Conservation (phyloP, 2,888 invertebrate species). For the Sarcophaga subvicina region DNA sequence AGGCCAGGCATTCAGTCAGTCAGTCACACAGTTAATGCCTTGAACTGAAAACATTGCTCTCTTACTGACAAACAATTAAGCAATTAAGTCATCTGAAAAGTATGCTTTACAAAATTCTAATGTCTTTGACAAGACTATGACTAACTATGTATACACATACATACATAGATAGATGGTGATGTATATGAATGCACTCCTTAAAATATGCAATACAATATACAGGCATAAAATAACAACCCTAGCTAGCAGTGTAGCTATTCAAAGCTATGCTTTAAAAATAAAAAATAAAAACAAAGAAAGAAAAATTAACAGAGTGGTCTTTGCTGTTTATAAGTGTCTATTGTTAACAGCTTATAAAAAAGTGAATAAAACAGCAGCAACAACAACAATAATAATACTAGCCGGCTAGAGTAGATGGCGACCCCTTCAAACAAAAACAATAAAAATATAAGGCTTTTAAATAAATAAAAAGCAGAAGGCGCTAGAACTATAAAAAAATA, state of each 20-base stretch:
- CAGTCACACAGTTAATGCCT: slow-evolving; percentile 51
- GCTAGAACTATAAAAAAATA: slow-evolving; percentile 47
- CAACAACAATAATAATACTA: slow-evolving; percentile 22
- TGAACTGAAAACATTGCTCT: slow-evolving; percentile 68
- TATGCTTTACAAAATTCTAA: slow-evolving; percentile 48
- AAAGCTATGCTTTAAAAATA: not conserved
- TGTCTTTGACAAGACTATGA: slow-evolving; percentile 25
- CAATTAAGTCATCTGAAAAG: slow-evolving; percentile 64
- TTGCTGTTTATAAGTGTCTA: slow-evolving; percentile 61
- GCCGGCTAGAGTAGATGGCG: not conserved
- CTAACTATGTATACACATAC: slow-evolving; percentile 30
- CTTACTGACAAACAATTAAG: slow-evolving; percentile 67
- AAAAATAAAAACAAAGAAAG: not conserved
- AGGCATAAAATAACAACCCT: not conserved
- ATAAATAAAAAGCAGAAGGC: slow-evolving; percentile 26
- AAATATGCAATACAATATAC: slow-evolving; percentile 41
- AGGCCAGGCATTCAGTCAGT: not conserved
- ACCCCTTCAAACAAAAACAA: slow-evolving; percentile 49
- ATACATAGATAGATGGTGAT: not conserved
- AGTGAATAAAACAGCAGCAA: not conserved
- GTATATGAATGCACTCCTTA: not conserved
- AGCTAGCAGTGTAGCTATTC: not conserved
- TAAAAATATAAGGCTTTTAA: slow-evolving; percentile 43
- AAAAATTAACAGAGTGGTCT: slow-evolving; percentile 30
- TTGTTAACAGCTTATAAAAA: slow-evolving; percentile 58